Evolutionary conservation across 2,888 invertebrate genomes (phyloP).

Genomic region (Pantelozetes paolii): DNA sequence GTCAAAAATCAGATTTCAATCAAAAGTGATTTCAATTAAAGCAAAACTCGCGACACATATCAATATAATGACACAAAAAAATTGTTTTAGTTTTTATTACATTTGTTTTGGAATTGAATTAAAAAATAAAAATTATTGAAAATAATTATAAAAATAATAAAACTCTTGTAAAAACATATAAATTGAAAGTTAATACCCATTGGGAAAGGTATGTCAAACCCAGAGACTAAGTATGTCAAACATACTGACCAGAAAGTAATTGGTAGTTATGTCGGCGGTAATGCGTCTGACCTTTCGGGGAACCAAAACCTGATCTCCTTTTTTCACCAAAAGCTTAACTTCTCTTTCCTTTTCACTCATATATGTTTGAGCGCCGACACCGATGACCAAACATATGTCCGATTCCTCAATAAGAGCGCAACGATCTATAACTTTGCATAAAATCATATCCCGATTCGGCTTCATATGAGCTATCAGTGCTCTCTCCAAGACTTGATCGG

Average conservation of each 20-base stretch:
- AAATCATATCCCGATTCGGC: conserved; percentile 27
- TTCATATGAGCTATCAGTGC: conserved; percentile 27
- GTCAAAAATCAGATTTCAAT: too few species aligned
- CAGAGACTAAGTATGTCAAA: conserved; percentile 15
- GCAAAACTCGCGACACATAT: neutral
- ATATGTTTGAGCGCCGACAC: conserved; percentile 12
- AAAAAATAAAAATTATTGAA: neutral
- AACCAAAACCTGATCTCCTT: conserved; percentile 9
- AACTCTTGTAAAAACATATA: neutral
- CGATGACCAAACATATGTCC: conserved; percentile 24
- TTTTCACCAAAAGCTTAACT: neutral
- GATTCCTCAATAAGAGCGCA: conserved; percentile 13
- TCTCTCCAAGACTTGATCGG: conserved; percentile 1
- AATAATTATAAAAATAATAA: neutral
- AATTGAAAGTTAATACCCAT: neutral
- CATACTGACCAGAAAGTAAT: conserved; percentile 32
- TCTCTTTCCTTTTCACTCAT: conserved; percentile 26
- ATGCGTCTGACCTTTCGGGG: conserved; percentile 16
- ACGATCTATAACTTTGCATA: conserved; percentile 25
- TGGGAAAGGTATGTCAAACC: neutral
- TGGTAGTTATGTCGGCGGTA: conserved; percentile 20
- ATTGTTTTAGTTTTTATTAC: neutral
- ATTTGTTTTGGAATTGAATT: neutral
- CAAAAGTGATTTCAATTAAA: neutral
- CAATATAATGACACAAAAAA: too few species aligned